Base-by-base conservation (phyloP, 2,113 vertebrate species). In the Apistogramma diplotaenia region DNA sequence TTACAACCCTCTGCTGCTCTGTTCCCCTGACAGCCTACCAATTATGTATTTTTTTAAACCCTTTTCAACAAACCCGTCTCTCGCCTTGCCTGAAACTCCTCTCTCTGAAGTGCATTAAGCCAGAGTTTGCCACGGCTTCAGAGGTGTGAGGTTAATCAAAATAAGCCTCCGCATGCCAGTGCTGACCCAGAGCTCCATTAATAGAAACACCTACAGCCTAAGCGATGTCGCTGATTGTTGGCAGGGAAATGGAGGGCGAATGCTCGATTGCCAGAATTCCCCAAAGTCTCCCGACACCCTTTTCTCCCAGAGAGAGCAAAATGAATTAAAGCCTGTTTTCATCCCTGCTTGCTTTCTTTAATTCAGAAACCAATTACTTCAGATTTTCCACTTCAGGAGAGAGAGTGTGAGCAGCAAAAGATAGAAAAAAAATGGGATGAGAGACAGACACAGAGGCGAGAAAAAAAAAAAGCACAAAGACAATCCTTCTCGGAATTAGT, bases 281-380 rank as follows among this genome's bases (percentile, higher is more conserved):
- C 87, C 21, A 37, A 78, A 70, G 82, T 65, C 85, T 75, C 56
- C 72, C 23, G 23, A 75, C 54, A 29, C 54, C 58, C 70, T 10
- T 10, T 76, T 76, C 76, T 89, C 83, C 91, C 88, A 61, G 85
- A 81, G 87, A 91, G 86, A 82, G 59, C 55, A 78, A 89, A 91
- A 91, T 90, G 83, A 92, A 93, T 94, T 84, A 93, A 81, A 87
- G 89, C 76, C 88, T 87, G 92, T 89, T 93, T 92, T 93, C 82
- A 91, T 93, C 90, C 78, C 81, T 89, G 90, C 89, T 92, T 84
- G 83, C 91, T 85, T 90, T 91, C 86, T 93, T 92, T 94, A 95
- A 95, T 95, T 93, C 93, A 94, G 89, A 95, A 94, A 94, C 89
- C 94, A 95, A 95, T 95, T 94, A 95, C 92, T 94, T 95, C 88